Evolutionary conservation across 2,113 vertebrate species (phyloP).

Genomic region (Microcebus tavaratra): DNA sequence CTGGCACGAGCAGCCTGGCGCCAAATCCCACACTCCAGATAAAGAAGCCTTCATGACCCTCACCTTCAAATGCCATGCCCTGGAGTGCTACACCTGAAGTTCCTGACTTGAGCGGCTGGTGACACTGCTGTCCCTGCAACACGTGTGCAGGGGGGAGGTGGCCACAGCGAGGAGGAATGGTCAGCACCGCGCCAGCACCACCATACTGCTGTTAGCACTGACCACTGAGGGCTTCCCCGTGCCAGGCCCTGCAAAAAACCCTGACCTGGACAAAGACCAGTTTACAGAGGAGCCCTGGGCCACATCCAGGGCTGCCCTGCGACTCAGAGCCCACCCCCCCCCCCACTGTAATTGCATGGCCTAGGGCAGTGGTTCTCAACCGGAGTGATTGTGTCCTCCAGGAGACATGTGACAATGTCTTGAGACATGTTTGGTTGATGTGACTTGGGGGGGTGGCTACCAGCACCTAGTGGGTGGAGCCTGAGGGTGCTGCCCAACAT

Average conservation of each 20-base stretch:
- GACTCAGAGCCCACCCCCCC: too few species aligned
- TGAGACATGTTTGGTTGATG: neutral
- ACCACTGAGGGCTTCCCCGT: too few species aligned
- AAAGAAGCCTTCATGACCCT: neutral
- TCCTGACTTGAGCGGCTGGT: accelerated
- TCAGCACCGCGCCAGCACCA: neutral
- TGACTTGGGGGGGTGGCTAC: neutral
- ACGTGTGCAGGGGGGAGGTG: neutral
- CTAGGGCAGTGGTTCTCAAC: neutral
- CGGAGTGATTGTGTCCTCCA: accelerated
- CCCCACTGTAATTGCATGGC: neutral
- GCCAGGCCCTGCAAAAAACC: too few species aligned
- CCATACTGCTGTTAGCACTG: too few species aligned
- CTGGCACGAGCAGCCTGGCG: neutral
- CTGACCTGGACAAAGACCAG: neutral
- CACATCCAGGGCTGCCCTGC: neutral
- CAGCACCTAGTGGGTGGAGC: neutral
- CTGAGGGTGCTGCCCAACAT: too few species aligned
- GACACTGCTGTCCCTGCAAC: neutral
- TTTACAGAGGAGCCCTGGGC: too few species aligned
- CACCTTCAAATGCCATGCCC: neutral
- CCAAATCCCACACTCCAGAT: neutral
- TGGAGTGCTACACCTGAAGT: neutral
- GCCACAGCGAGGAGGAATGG: neutral
- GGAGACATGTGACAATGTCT: neutral